phyloP scores from a whole-genome alignment of 2,888 invertebrate species.

The Salticus scenicus region DNA sequence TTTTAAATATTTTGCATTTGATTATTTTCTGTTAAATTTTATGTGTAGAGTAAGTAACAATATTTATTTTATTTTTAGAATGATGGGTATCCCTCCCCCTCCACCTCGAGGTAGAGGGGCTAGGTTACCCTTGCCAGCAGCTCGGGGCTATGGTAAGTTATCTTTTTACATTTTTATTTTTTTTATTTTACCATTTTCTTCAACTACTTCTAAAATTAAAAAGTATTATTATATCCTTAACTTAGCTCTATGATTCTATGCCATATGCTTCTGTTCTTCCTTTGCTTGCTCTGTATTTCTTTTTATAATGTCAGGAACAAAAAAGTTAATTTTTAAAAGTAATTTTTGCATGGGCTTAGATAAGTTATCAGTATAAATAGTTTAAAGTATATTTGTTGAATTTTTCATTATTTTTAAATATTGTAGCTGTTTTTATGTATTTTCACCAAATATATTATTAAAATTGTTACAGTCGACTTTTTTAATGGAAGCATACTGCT shows the following conservation, averaged over 20 bases:
- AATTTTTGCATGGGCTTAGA: background rate
- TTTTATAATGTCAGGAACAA: background rate
- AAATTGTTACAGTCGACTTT: background rate
- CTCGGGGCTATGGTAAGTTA: conserved; percentile 64
- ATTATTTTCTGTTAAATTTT: too few relatives aligned
- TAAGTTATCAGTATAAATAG: too few relatives aligned
- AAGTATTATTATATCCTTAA: too few relatives aligned
- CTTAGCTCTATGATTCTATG: too few relatives aligned
- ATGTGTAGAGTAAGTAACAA: too few relatives aligned
- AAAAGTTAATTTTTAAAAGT: background rate
- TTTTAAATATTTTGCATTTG: too few relatives aligned
- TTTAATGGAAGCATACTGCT: background rate
- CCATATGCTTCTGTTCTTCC: conserved; percentile 1
- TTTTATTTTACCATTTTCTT: conserved; percentile 17
- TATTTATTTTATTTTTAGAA: conserved; percentile 46
- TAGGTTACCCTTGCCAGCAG: conserved; percentile 65
- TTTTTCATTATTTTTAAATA: background rate
- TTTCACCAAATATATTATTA: background rate
- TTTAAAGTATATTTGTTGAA: too few relatives aligned
- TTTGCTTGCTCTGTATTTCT: background rate
- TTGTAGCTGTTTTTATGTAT: background rate
- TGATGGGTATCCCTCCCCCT: conserved; percentile 71
- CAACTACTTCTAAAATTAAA: too few relatives aligned
- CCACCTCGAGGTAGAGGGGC: conserved; percentile 68
- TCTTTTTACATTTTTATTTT: background rate